Percentiles rank a stretch among this genome's conserved stretches.
Conservation (phyloP, 1,140 invertebrate genomes). For the Anthonomus grandis region DNA sequence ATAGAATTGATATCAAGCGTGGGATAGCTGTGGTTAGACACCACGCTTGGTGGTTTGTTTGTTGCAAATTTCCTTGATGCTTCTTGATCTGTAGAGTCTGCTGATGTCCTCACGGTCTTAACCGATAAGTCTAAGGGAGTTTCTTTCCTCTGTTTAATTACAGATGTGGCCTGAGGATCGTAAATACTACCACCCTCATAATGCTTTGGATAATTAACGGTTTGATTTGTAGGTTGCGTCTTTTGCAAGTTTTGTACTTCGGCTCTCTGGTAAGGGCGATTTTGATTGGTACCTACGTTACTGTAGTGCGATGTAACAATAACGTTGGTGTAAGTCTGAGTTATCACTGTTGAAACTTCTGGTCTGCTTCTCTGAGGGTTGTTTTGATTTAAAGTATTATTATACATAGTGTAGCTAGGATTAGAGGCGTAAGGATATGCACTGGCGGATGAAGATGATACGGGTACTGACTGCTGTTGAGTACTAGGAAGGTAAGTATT, state of each 20-base stretch:
- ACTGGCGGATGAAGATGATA: neutral
- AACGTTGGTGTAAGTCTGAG: slow-evolving; percentile 30
- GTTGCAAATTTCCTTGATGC: slow-evolving; percentile 47
- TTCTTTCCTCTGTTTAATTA: slow-evolving; percentile 57
- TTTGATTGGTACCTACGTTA: slow-evolving; percentile 3
- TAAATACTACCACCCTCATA: neutral
- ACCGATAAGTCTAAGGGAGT: slow-evolving; percentile 81
- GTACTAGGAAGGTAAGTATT: slow-evolving; percentile 15
- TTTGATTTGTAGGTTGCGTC: slow-evolving; percentile 20
- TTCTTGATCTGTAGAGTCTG: slow-evolving; percentile 75
- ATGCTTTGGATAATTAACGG: neutral
- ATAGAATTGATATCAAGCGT: slow-evolving; percentile 29
- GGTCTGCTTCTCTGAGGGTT: slow-evolving; percentile 4
- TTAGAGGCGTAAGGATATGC: neutral
- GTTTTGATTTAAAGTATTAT: slow-evolving; percentile 24
- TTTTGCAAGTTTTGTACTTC: slow-evolving; percentile 6
- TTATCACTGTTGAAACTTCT: slow-evolving; percentile 21
- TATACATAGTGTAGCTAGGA: neutral
- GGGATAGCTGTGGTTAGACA: slow-evolving; percentile 35
- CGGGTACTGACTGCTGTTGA: slow-evolving; percentile 3
- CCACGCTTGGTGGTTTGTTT: neutral
- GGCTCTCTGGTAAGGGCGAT: neutral
- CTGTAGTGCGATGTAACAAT: slow-evolving; percentile 31
- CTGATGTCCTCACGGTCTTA: slow-evolving; percentile 79
- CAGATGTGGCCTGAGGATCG: neutral